Evolutionary conservation across 1,140 invertebrate genomes (phyloP), one percentile per base, ranked within the genome.

Genomic region (Bicyclus anynana): DNA sequence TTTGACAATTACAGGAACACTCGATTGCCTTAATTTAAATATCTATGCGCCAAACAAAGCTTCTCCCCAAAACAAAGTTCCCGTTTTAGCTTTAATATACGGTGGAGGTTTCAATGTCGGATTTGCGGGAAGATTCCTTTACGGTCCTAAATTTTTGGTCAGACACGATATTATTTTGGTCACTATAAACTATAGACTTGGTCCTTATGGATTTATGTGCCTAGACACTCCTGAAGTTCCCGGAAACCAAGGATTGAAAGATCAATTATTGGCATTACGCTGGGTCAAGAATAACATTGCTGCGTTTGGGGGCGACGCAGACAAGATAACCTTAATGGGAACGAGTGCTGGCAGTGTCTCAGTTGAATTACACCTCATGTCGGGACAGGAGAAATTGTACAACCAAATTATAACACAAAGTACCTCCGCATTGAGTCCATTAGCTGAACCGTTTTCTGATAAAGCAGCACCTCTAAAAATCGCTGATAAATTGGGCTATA

Each of bases 81-180:
- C 94, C 0, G 94, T 95, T 0, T 89, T 95, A 77, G 90, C 95
- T 2, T 95, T 90, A 80, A 91, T 95, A 18, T 92, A 94, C 72
- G 94, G 94, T 3, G 94, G 94, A 17, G 29, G 29, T 12, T 33
- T 33, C n/a, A 12, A 7, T 3, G 3, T n/a, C 3, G 29, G 29
- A 12, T 33, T 33, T n/a, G 29, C 29, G 2, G n/a, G 29, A 12
- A 33, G 58, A 44, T 50, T 74, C 7, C 26, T 86, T 0, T 90
- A 90, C 65, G 84, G 87, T 9, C 88, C 90, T 2, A 87, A 90
- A 53, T 90, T 90, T 59, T 85, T 93, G 9, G 68, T 91, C 5
- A 74, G 87, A 29, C 84, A 91, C 4, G 83, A 90, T 48, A 77
- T 93, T 2, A 85, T 93, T 21, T 70, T 93, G 1, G 91, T 93